Percentiles rank a stretch among this genome's conserved stretches.
Conservation (phyloP, 1,140 invertebrate genomes). For the Palaemon carinicauda region DNA sequence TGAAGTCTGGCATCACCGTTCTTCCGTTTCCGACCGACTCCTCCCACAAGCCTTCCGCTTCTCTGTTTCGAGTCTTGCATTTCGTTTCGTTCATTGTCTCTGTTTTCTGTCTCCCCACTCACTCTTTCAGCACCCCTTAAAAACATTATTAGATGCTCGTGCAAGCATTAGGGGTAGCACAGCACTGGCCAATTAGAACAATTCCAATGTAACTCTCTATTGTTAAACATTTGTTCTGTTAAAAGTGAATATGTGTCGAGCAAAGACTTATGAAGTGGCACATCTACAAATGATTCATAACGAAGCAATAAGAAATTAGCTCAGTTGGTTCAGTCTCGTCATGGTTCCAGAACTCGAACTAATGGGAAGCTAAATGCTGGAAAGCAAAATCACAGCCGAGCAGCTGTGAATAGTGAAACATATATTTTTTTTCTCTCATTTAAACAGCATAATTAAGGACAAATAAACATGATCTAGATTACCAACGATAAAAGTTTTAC, state of each 20-base stretch:
- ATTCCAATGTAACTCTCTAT: too few relatives aligned
- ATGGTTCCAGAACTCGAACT: background rate
- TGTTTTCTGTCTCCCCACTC: background rate
- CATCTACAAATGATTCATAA: background rate
- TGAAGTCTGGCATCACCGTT: background rate
- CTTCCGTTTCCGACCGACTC: constrained; percentile 28
- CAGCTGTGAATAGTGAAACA: background rate
- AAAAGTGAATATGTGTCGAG: too few relatives aligned
- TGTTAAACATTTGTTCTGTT: too few relatives aligned
- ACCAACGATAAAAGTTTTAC: too few relatives aligned
- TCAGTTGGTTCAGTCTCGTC: background rate
- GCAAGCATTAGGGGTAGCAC: too few relatives aligned
- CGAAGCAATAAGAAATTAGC: constrained; percentile 21
- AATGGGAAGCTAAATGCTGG: constrained; percentile 36
- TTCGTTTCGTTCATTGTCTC: constrained; percentile 31
- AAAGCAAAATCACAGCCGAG: constrained; percentile 13
- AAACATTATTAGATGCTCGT: too few relatives aligned
- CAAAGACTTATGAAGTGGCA: too few relatives aligned
- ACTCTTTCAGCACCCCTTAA: too few relatives aligned
- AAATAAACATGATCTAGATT: too few relatives aligned
- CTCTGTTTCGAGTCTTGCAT: constrained; percentile 7
- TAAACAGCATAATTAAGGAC: too few relatives aligned
- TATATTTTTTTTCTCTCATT: constrained; percentile 24
- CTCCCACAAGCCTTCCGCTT: background rate
- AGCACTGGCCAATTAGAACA: too few relatives aligned